Base-by-base conservation (phyloP, 1,140 invertebrate genomes). In the Heliconius himera region DNA sequence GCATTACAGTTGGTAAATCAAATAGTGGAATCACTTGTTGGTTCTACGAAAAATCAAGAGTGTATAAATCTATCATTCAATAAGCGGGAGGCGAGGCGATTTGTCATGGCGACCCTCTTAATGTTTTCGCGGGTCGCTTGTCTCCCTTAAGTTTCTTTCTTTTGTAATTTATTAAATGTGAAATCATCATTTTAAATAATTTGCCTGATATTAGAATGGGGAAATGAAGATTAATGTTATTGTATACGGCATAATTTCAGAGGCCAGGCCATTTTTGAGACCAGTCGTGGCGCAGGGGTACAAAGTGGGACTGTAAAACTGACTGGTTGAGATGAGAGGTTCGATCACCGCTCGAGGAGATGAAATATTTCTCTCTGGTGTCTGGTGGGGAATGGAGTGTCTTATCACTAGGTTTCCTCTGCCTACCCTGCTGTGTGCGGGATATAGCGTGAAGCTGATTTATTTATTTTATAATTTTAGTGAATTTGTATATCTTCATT, bases 1-100 rank as follows among this genome's bases (percentile, higher is more conserved):
- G 89, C 91, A 92, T 93, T 92, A 93, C 86, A 90, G 90, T 90
- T 91, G 91, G 87, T 93, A 92, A 91, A 93, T 93, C 91, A 92
- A 90, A 88, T 83, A 87, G 84, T 85, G 83, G 82, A 84, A 82
- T 91, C 90, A 93, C 92, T 90, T 93, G 91, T 92, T 89, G 85
- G 87, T 56, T 73, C 76, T 79, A 83, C 54, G 79, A 83, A 80
- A 79, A 82, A 81, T 84, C 77, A 82, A 73, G 80, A 86, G 56
- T 74, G 79, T 79, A 93, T 91, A 90, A 90, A 94, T 94, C 91
- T 91, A 92, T 93, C 92, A 92, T 90, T 90, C 89, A 91, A 93
- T 93, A 88, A 91, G 82, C 83, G 86, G 78, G 87, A 79, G 79
- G 78, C 72, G 75, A 60, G 82, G 84, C 89, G 81, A 93, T 93